Base-by-base conservation (phyloP, 2,797 vertebrate species). In the Naso thynnoides region DNA sequence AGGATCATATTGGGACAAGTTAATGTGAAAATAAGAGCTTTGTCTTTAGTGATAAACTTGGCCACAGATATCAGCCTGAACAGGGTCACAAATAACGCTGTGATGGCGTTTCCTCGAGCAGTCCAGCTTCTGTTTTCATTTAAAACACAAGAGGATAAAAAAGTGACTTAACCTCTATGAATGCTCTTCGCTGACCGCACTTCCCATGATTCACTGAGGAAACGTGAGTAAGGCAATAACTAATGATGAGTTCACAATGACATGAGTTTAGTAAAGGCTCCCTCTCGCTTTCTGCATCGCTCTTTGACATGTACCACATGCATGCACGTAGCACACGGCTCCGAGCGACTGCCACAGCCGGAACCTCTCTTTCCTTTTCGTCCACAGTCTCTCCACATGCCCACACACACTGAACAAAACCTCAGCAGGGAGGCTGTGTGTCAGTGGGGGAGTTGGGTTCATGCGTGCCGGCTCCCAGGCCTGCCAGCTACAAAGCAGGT, bases 361-460 rank as follows among this genome's bases (percentile, higher is more conserved):
- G 38, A 69, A 53, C 58, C 29, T 49, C 39, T 66, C 47, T 71
- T 44, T 81, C 54, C 70, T 67, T 42, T 61, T 48, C 7, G 11
- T 78, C 56, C 52, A 15, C 59, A 15, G 49, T 9, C 70, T 82
- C 76, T 80, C 57, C 65, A 52, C 79, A 83, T 69, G 84, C 82
- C 84, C 89, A 91, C 91, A 89, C 89, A 89, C 90, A 91, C 86
- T 82, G 85, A 83, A 89, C 86, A 93, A 93, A 89, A 88, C 86
- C 90, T 73, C 89, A 75, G 87, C 79, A 54, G 86, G 86, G 78
- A 85, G 83, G 73, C 72, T 71, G 42, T 62, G 77, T 83, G 74
- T 80, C 87, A 26, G 83, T n/a, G 81, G 78, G 78, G 88, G 85
- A 74, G 80, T 62, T 15, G 76, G 72, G 67, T 83, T 78, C 81